These are phyloP conservation scores for Chionomys nivalis DNA, from an alignment of 2,113 vertebrate species.

Conservation along the genomic window DNA sequence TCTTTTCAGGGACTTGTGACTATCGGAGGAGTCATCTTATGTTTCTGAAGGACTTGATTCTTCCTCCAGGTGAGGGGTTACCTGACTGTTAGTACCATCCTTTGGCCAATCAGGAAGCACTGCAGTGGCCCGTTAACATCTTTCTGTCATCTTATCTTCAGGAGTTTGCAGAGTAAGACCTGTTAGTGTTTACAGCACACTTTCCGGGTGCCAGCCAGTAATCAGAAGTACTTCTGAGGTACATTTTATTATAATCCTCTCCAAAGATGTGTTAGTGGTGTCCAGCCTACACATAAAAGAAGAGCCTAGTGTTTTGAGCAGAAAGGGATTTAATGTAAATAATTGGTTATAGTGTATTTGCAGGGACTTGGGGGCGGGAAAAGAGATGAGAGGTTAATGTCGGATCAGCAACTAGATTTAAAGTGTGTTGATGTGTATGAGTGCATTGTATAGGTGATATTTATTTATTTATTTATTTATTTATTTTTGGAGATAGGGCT, in stretches of 20 bases:
- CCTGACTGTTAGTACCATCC: conserved; percentile 1
- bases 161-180: not conserved
- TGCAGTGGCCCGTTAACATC: not conserved
- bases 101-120: not conserved
- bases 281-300: conserved; percentile 7
- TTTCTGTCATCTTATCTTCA: conserved; percentile 15
- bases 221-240: conserved; percentile 12
- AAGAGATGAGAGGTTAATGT: not conserved
- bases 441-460: not conserved
- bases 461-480: no score
- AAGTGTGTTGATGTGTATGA: no score
- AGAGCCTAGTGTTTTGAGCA: not conserved
- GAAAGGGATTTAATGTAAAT: conserved; percentile 5
- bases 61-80: not conserved
- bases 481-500: not conserved
- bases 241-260: conserved; percentile 21
- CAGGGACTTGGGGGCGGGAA: not conserved
- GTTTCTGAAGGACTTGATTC: not conserved
- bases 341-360: not conserved
- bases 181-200: conserved; percentile 41
- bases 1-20: not conserved
- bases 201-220: not conserved
- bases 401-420: not conserved
- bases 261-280: not conserved
- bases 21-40: not conserved